Conservation (phyloP, 2,888 invertebrate species). For the Cetonia aurata region DNA sequence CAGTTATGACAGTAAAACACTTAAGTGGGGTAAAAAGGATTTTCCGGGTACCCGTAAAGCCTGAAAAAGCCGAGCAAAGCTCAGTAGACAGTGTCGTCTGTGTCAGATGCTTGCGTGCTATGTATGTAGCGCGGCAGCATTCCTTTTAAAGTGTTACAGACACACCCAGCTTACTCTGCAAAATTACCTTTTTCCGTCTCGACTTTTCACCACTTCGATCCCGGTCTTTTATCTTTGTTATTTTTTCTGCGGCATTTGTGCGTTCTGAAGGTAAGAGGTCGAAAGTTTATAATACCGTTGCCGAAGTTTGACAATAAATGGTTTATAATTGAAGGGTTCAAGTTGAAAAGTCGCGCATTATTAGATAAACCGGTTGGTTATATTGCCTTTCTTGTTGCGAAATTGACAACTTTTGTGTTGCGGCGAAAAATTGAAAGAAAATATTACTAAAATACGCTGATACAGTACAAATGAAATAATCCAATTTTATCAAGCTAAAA, state of each 20-base stretch:
- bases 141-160: constrained; percentile 59
- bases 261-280: constrained; percentile 52
- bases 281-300: constrained; percentile 47
- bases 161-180: constrained; percentile 62
- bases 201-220: constrained; percentile 53
- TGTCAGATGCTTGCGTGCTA: constrained; percentile 55
- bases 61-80: constrained; percentile 52
- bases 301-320: constrained; percentile 46
- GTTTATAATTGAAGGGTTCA: constrained; percentile 45
- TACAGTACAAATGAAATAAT: neutral
- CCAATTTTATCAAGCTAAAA: neutral
- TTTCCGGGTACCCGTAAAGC: constrained; percentile 51
- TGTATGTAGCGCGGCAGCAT: constrained; percentile 49
- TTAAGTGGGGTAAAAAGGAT: constrained; percentile 51
- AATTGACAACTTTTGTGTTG: neutral
- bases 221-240: constrained; percentile 55
- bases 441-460: neutral
- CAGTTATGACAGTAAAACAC: constrained; percentile 49
- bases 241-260: constrained; percentile 54
- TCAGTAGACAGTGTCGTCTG: constrained; percentile 55
- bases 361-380: constrained; percentile 29
- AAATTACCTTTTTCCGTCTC: constrained; percentile 59
- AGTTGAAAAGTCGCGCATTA: constrained; percentile 35
- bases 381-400: constrained; percentile 29
- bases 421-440: constrained; percentile 7